phyloP scores from a whole-genome alignment of 2,888 invertebrate species.

The Danaus chrysippus region DNA sequence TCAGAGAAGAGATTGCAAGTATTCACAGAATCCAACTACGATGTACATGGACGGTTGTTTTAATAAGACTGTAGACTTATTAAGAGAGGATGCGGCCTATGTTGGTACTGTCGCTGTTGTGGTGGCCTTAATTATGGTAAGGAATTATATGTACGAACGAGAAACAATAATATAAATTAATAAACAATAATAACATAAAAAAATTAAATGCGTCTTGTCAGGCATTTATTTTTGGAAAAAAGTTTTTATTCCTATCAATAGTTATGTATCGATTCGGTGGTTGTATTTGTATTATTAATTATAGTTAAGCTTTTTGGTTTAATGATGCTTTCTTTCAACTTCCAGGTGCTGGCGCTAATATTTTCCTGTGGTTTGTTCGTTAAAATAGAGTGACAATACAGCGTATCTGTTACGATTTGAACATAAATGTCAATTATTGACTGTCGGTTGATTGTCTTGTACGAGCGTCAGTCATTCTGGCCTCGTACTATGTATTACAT shows the following conservation, averaged over 20 bases:
- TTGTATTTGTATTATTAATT: constrained; percentile 89
- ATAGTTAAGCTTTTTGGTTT: constrained; percentile 79
- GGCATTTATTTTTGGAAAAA: no score
- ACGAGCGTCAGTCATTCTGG: constrained; percentile 14
- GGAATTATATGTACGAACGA: neutral
- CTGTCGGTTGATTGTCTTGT: constrained; percentile 28
- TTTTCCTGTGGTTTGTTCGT: constrained; percentile 91
- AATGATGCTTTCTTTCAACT: constrained; percentile 42
- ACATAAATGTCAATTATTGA: constrained; percentile 16
- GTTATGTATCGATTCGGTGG: constrained; percentile 82
- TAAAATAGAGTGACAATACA: constrained; percentile 83
- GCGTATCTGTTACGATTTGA: constrained; percentile 18
- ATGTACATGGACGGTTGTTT: constrained; percentile 88
- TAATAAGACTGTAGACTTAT: constrained; percentile 82
- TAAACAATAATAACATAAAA: no score
- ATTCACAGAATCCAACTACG: constrained; percentile 79
- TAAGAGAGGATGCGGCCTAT: constrained; percentile 87
- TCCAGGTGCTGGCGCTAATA: constrained; percentile 90
- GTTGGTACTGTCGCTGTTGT: constrained; percentile 90
- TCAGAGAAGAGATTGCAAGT: constrained; percentile 79
- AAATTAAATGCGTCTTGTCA: no score
- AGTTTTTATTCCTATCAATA: no score
- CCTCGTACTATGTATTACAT: constrained; percentile 32
- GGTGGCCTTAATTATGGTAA: constrained; percentile 91
- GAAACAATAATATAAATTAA: no score